Evolutionary conservation across 2,113 vertebrate genomes (phyloP), one percentile per base, ranked within the genome.

Genomic region (Gallinago paraguaiae): DNA sequence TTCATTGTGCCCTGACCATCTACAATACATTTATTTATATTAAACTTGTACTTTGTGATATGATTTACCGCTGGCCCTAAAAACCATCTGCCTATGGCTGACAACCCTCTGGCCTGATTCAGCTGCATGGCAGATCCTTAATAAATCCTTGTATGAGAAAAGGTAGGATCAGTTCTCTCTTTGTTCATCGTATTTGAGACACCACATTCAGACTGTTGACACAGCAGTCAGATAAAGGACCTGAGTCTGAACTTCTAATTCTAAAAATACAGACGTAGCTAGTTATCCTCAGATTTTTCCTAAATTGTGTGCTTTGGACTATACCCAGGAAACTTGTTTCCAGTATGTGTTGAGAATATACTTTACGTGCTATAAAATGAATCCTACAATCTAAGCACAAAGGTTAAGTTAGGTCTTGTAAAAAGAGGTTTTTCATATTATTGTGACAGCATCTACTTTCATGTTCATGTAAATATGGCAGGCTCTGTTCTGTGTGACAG

Each of bases 401-500:
- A 97, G 81, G 85, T 94, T 95, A 82, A 64, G 33, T 96, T 91
- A 83, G 77, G 63, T 87, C 93, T 95, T 92, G 69, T 87, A 87
- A 95, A 96, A 87, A 70, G 45, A 80, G 50, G 51, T 50, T 79
- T 81, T 88, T 92, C 64, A 3, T 90, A 43, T 84, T 92, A 37
- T 89, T 92, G 80, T 96, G 96, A 77, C 86, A 96, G 11, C 93
- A 78, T 74, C 68, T 71, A 77, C 95, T 97, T 97, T 97, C 93
- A 97, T 91, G 88, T 96, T 78, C 88, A 30, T 95, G 93, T 96
- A 97, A 96, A 95, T 97, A 94, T 67, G 43, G 67, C 82, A 91
- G 81, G 74, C 69, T 89, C 82, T 83, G 84, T 86, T 86, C 60
- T 88, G 93, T 96, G 90, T 97, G 96, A 97, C 92, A 97, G 90